Base-by-base conservation (phyloP, 2,888 invertebrate genomes). In the Thymelicus sylvestris region DNA sequence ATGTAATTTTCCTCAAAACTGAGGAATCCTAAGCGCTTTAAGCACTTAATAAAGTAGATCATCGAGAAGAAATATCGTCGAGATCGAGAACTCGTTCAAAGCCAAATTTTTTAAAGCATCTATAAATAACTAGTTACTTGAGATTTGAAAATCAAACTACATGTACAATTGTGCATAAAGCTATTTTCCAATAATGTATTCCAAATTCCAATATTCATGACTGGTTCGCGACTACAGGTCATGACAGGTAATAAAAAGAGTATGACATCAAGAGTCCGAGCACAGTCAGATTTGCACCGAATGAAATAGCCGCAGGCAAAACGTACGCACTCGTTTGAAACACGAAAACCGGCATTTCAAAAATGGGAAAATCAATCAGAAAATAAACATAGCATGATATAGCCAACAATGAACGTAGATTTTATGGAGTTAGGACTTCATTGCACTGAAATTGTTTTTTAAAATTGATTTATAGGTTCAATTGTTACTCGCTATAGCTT, bases 211-310 rank as follows among this genome's bases (percentile, higher is more conserved):
- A 52, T 61, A 64, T 70, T 66, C 61, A 66, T 60, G 50, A 66
- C 60, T 52, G 50, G 65, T 66, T 52, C 41, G 70, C 65, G 61
- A 65, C 65, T 60, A 60, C 70, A 70, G 70, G 70, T 70, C 70
- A 66, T 70, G 70, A 70, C 70, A 70, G 70, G 65, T 70, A 70
- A 70, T 70, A 70, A 70, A 70, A 70, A 65, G 65, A 70, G 38
- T 70, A 70, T 70, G 70, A 70, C 65, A 65, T 70, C 65, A 70
- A 70, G 65, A 70, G 70, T 44, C 44, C 65, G 59, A 70, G 59
- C 65, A 60, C 65, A 70, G 64, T 65, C 70, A 65, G 65, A 70
- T 65, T 65, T 70, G 65, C 41, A 59, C 39, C 48, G 70, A 70
- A 70, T 70, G 50, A 65, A 70, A 65, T 65, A 38, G 69, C 69